Conservation (phyloP, 2,888 invertebrate genomes). For the Eupeodes latifasciatus region DNA sequence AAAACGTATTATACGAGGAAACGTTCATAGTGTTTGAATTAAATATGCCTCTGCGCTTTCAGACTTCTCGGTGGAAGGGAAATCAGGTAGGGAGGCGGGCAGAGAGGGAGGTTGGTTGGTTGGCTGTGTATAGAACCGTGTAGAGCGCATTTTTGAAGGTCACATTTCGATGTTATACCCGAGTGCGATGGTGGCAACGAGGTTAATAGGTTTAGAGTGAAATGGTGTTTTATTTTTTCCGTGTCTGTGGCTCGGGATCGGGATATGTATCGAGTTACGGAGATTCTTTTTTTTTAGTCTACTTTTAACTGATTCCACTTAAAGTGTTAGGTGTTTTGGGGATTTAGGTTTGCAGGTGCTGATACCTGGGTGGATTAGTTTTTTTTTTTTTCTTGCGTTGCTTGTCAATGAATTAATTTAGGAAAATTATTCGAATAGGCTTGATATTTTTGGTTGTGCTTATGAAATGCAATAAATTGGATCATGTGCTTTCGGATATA, state of each 20-base stretch:
- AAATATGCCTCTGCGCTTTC: constrained; percentile 71
- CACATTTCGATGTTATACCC: constrained; percentile 65
- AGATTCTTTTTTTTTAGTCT: constrained; percentile 34
- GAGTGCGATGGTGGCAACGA: constrained; percentile 64
- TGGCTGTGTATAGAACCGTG: constrained; percentile 45
- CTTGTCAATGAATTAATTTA: neutral
- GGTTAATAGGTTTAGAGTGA: constrained; percentile 73
- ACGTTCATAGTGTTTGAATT: constrained; percentile 69
- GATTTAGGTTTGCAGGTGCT: constrained; percentile 32
- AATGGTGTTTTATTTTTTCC: constrained; percentile 47
- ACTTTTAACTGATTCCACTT: constrained; percentile 39
- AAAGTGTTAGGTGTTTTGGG: constrained; percentile 50
- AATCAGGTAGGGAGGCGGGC: neutral
- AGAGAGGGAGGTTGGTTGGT: neutral
- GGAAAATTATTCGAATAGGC: constrained; percentile 23
- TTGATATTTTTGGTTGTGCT: no score
- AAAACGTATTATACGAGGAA: constrained; percentile 38
- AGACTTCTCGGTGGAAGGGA: neutral
- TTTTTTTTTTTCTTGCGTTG: constrained; percentile 9
- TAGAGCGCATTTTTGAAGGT: constrained; percentile 75
- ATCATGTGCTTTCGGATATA: neutral
- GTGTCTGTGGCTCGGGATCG: constrained; percentile 15
- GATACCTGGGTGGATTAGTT: constrained; percentile 48
- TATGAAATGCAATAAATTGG: neutral
- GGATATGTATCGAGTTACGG: constrained; percentile 62